These are phyloP conservation scores for Pterophyllum scalare DNA, from an alignment of 2,113 vertebrate genomes.

Conservation along the genomic window DNA sequence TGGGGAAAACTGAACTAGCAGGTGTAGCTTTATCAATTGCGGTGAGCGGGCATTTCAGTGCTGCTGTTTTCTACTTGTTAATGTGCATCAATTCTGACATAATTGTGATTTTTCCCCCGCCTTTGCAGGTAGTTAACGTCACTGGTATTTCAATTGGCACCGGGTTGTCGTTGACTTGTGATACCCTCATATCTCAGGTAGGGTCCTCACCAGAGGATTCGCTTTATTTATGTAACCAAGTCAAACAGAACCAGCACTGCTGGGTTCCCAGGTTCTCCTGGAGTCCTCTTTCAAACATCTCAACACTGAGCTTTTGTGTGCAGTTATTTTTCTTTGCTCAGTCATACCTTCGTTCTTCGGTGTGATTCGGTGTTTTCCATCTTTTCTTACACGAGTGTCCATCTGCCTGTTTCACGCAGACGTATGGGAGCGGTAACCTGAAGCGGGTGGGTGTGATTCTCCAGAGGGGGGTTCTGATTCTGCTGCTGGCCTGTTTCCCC, in stretches of 20 bases:
- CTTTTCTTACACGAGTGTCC: slow-evolving; percentile 3
- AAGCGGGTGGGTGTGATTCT: slow-evolving; percentile 92
- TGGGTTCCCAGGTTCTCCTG: slow-evolving; percentile 27
- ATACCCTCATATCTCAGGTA: slow-evolving; percentile 95
- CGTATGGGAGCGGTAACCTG: slow-evolving; percentile 89
- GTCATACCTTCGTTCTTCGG: not conserved
- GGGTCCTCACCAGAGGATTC: slow-evolving; percentile 4
- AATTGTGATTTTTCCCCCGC: not conserved
- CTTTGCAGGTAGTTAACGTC: slow-evolving; percentile 88
- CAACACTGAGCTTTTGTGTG: slow-evolving; percentile 35
- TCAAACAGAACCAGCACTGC: not conserved
- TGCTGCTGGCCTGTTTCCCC: slow-evolving; percentile 92
- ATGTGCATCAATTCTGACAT: not conserved
- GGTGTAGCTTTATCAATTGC: slow-evolving; percentile 56
- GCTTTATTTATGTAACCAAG: slow-evolving; percentile 20
- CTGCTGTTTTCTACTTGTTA: fast-evolving
- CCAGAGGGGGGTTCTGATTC: slow-evolving; percentile 87
- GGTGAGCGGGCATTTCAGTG: slow-evolving; percentile 30
- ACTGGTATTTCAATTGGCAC: slow-evolving; percentile 86
- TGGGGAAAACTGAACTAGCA: slow-evolving; percentile 78
- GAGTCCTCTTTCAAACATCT: not conserved
- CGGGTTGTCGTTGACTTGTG: slow-evolving; percentile 89
- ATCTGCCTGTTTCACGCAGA: slow-evolving; percentile 76
- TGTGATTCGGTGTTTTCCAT: not conserved
- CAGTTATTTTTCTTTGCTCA: slow-evolving; percentile 30